Evolutionary conservation across 2,797 vertebrate species (phyloP).

Genomic region (Orestias chungarensis): DNA sequence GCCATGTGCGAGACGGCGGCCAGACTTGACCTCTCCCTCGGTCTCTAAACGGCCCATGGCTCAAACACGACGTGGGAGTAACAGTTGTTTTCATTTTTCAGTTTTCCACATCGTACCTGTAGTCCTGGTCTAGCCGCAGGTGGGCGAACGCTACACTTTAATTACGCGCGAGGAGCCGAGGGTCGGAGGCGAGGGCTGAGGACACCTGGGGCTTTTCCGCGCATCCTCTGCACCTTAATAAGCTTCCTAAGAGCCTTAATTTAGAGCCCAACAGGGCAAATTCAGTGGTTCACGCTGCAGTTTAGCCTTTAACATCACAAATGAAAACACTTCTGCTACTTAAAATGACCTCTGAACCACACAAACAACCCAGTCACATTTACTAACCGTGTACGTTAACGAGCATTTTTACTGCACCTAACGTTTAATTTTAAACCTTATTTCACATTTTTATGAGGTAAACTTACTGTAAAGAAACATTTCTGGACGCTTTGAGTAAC

Average conservation of each 20-base stretch:
- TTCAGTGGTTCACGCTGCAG: constrained; percentile 14
- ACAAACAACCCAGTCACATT: too few species aligned
- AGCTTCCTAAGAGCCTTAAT: constrained; percentile 55
- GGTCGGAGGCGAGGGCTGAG: constrained; percentile 28
- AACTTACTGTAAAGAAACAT: too few species aligned
- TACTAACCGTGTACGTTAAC: too few species aligned
- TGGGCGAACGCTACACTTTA: constrained; percentile 73
- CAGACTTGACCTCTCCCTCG: constrained; percentile 71
- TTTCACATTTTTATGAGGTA: too few species aligned
- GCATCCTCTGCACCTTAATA: constrained; percentile 67
- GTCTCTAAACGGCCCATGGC: constrained; percentile 72
- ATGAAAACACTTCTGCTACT: not conserved
- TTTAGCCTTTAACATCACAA: constrained; percentile 1
- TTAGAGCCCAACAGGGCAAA: constrained; percentile 57
- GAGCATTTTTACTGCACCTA: too few species aligned
- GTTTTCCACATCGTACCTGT: constrained; percentile 66
- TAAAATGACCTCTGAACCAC: not conserved
- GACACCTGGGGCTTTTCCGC: constrained; percentile 67
- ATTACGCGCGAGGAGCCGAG: constrained; percentile 71
- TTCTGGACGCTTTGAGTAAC: too few species aligned
- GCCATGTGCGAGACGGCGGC: constrained; percentile 69
- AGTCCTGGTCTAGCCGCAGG: constrained; percentile 70
- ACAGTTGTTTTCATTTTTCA: constrained; percentile 43
- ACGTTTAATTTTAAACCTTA: too few species aligned
- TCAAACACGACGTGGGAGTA: constrained; percentile 75